A percentile compares a stretch with the other conserved stretches of the same genome.
phyloP scores from a whole-genome alignment of 2,113 vertebrate genomes.

The Syngnathus floridae region DNA sequence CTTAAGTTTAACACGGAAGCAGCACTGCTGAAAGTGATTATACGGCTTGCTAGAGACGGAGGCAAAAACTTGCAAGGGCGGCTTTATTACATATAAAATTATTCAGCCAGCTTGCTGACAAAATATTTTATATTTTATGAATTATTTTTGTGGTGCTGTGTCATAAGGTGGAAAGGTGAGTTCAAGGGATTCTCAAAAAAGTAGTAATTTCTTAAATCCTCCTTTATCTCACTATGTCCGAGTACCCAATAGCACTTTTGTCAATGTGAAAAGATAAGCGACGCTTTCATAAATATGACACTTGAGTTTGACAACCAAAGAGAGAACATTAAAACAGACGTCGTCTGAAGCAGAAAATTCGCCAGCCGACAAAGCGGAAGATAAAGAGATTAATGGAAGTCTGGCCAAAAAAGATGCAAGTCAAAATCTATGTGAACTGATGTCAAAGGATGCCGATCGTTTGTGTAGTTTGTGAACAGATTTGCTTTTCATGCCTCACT shows the following conservation, averaged over 20 bases:
- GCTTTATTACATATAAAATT: no score
- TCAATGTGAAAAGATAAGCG: neutral
- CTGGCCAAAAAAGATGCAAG: constrained; percentile 6
- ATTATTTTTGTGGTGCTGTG: no score
- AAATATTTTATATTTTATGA: no score
- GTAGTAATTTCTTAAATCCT: no score
- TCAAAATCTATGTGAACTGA: neutral
- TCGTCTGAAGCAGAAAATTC: neutral
- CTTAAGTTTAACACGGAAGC: constrained; percentile 15
- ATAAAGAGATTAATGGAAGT: neutral
- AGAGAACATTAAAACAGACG: constrained; percentile 5
- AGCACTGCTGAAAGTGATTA: constrained; percentile 24
- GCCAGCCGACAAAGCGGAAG: neutral
- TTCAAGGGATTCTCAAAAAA: no score
- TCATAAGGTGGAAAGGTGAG: no score
- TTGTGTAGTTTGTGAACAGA: neutral
- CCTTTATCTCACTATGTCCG: no score
- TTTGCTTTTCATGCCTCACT: constrained; percentile 9
- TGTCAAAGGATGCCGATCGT: neutral
- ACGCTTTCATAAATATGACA: neutral
- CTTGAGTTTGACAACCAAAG: neutral
- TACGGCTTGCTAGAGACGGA: constrained; percentile 29
- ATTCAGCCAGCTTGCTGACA: no score
- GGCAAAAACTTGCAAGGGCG: constrained; percentile 12
- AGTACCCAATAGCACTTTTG: neutral